Conservation (phyloP, 2,888 invertebrate species). For the Bhutanitis thaidina region DNA sequence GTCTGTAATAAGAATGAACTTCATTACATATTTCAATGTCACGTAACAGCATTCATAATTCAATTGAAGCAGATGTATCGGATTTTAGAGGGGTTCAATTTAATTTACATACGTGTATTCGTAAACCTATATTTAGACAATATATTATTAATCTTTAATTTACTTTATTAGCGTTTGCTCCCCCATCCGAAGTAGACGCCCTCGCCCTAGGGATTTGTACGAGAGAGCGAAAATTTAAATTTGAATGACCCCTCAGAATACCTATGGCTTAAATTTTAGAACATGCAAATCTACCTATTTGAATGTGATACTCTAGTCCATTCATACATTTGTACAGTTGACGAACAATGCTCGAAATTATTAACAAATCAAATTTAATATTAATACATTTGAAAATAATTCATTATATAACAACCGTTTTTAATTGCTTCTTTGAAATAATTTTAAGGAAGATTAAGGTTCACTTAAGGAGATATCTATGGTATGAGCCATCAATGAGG, state of each 20-base stretch:
- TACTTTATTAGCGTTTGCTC: constrained; percentile 74
- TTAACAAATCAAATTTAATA: too few species aligned
- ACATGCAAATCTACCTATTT: constrained; percentile 36
- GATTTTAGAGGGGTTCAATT: constrained; percentile 45
- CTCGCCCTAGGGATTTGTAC: constrained; percentile 61
- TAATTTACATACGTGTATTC: constrained; percentile 63
- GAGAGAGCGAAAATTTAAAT: constrained; percentile 76
- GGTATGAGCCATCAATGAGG: too few species aligned
- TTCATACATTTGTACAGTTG: background rate
- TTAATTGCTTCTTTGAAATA: too few species aligned
- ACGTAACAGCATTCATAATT: constrained; percentile 36
- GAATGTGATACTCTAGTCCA: constrained; percentile 15
- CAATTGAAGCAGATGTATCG: constrained; percentile 47
- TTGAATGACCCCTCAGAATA: constrained; percentile 65
- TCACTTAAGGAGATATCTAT: too few species aligned
- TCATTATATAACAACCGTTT: too few species aligned
- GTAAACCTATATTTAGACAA: constrained; percentile 70
- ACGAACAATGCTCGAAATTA: too few species aligned
- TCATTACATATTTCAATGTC: background rate
- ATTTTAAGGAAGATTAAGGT: too few species aligned
- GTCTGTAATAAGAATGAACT: too few species aligned
- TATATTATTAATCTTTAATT: constrained; percentile 80
- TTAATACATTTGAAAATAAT: too few species aligned
- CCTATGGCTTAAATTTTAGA: constrained; percentile 50
- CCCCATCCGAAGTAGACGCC: constrained; percentile 53